Evolutionary conservation across 2,797 vertebrate species (phyloP), one percentile per base, ranked within the genome.

Genomic region (Apodemus agrarius): DNA sequence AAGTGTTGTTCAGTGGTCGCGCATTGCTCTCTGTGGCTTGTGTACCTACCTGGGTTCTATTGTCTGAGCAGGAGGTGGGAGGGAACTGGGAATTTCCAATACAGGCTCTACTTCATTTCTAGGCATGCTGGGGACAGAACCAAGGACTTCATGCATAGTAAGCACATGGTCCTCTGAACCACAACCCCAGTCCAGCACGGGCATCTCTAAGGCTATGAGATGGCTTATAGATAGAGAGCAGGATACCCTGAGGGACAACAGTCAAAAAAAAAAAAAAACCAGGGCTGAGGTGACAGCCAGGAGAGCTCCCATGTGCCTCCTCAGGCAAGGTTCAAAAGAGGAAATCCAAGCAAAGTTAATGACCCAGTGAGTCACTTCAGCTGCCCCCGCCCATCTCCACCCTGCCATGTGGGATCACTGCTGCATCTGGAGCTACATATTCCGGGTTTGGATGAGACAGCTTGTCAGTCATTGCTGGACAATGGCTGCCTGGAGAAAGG

Each of bases 261-360:
- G 43, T 72, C 63, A 43, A 87, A 83, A 59, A 52, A 34, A 37
- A 49, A 43, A 83, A 59, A 52, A 34, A 37, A 49, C 37, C 0
- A 34, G 31, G 21, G 5, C 52, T 74, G 61, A 46, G 46, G 14
- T 6, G 7, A 80, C 49, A 74, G 8, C 5, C 0, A 1, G 19
- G 52, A 69, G 26, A 34, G 13, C 8, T 0, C 12, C 10, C 29
- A 1, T 3, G 1, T 3, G 13, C 21, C 37, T 76, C 1, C 0
- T 67, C 54, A 21, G 34, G 4, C 13, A 46, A 40, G 37, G 8
- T 26, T 49, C 40, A 88, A 46, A 52, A 1, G 2, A 43, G 29
- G 34, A n/a, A 67, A 13, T 1, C 26, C 3, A 6, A 6, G 31
- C 8, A 75, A 40, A 12, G 2, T 49, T 57, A 29, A 46, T 2